These are phyloP conservation scores for Cordilura impudica DNA, from an alignment of 2,888 invertebrate species.

Conservation along the genomic window DNA sequence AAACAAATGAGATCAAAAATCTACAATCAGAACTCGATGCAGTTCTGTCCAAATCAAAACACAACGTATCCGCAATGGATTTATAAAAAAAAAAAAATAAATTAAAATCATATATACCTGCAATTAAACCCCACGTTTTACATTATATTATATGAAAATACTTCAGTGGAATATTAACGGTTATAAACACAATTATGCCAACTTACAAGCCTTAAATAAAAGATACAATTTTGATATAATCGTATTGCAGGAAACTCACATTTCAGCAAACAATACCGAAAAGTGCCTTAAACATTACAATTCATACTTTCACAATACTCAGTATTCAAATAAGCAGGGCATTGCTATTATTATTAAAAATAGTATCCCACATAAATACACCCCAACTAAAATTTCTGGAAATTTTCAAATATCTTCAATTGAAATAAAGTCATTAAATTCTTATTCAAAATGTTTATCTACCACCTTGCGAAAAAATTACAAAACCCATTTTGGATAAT, in stretches of 20 bases:
- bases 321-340: not conserved
- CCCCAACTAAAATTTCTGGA: not conserved
- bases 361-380: not conserved
- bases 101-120: no score
- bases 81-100: no score
- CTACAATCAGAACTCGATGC: no score
- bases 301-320: not conserved
- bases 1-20: no score
- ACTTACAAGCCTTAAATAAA: slow-evolving; percentile 2
- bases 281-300: not conserved
- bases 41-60: no score
- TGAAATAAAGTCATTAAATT: not conserved
- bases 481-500: not conserved
- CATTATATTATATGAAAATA: not conserved
- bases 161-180: slow-evolving; percentile 1
- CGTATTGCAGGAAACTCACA: slow-evolving; percentile 1
- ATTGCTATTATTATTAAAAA: not conserved
- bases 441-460: slow-evolving; percentile 11
- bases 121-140: no score
- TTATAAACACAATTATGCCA: not conserved
- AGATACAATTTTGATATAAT: not conserved
- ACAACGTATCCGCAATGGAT: not conserved
- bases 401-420: not conserved
- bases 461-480: slow-evolving; percentile 3
- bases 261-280: not conserved